A percentile compares a stretch with the other conserved stretches of the same genome.
These are phyloP conservation scores for Leptosomus discolor DNA, from an alignment of 2,113 vertebrate species.

Conservation along the genomic window DNA sequence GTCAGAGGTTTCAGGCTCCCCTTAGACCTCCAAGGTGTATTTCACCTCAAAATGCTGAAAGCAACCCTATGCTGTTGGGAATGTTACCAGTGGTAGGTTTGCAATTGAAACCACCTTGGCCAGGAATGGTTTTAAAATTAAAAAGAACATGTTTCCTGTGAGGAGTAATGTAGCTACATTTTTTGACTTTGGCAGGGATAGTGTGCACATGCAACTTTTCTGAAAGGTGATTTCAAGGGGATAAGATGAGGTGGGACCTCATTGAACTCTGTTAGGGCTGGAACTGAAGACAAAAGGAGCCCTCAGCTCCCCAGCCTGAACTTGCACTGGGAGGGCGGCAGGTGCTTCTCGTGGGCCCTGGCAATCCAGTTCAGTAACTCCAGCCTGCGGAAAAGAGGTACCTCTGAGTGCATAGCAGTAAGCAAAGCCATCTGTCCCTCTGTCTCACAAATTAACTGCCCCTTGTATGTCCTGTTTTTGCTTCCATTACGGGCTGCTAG, in stretches of 20 bases:
- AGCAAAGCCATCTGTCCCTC: background rate
- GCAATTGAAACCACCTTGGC: background rate
- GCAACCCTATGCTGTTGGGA: background rate
- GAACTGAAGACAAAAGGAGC: background rate
- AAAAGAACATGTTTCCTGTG: background rate
- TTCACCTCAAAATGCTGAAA: background rate
- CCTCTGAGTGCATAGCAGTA: background rate
- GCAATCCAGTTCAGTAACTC: background rate
- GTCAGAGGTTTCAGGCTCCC: background rate
- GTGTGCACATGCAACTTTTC: background rate
- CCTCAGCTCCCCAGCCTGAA: background rate
- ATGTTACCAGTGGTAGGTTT: background rate
- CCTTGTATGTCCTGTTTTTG: background rate
- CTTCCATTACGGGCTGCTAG: background rate
- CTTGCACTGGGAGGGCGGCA: fast-evolving
- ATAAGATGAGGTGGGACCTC: background rate
- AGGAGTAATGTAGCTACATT: fast-evolving
- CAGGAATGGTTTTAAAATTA: background rate
- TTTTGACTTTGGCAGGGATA: background rate
- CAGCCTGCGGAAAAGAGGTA: background rate
- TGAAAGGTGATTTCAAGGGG: background rate
- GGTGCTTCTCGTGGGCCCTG: background rate
- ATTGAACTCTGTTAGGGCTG: background rate
- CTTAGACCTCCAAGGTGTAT: background rate
- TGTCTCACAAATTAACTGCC: background rate